phyloP scores from a whole-genome alignment of 2,888 invertebrate genomes.

The Allacma fusca region DNA sequence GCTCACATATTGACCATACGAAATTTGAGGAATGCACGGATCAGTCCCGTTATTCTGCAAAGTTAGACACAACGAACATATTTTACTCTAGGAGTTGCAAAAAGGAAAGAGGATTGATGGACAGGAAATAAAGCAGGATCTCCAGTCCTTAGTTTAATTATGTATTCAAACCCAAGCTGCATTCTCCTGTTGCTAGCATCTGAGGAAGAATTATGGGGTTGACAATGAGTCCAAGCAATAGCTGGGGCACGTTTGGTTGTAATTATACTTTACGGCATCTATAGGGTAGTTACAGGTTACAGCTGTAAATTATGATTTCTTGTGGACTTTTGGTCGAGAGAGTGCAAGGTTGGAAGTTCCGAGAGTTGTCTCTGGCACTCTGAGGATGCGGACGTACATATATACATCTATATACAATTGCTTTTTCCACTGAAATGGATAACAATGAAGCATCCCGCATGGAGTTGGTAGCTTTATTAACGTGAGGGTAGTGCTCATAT shows the following conservation, averaged over 20 bases:
- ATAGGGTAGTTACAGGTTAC: too few relatives aligned
- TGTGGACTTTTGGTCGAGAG: not conserved
- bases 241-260: not conserved
- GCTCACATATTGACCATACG: not conserved
- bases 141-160: constrained; percentile 8
- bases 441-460: constrained; percentile 35
- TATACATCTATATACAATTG: not conserved
- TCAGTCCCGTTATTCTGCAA: not conserved
- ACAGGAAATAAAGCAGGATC: constrained; percentile 25
- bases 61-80: not conserved
- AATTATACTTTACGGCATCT: not conserved
- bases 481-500: constrained; percentile 35
- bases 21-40: not conserved
- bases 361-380: not conserved
- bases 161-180: not conserved
- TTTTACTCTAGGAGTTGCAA: not conserved
- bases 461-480: constrained; percentile 39
- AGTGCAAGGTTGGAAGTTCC: not conserved
- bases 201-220: not conserved
- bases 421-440: not conserved
- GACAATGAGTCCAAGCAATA: not conserved
- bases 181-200: not conserved
- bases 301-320: constrained; percentile 32
- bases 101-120: not conserved
- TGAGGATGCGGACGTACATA: not conserved